Conservation (phyloP, 2,797 vertebrate species). For the Argyrosomus regius region DNA sequence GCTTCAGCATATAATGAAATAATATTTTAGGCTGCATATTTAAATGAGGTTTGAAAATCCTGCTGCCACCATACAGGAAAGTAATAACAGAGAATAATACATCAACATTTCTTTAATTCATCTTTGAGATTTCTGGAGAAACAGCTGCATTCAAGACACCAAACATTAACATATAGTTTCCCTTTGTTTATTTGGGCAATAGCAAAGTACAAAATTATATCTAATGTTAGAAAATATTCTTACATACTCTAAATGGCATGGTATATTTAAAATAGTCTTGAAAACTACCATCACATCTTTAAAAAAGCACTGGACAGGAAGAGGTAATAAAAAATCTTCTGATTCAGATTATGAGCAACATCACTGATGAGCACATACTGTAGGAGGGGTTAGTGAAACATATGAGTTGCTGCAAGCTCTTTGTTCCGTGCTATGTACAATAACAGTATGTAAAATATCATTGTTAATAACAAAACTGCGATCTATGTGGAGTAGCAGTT, state of each 20-base stretch:
- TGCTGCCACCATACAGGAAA: neutral
- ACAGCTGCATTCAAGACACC: constrained; percentile 31
- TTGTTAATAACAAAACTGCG: constrained; percentile 21
- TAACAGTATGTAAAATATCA: constrained; percentile 15
- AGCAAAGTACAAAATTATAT: constrained; percentile 57
- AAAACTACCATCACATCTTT: constrained; percentile 4
- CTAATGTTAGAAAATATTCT: constrained; percentile 52
- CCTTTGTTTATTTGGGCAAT: constrained; percentile 63
- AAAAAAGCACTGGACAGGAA: constrained; percentile 12
- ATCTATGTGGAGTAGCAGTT: constrained; percentile 5
- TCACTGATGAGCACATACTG: neutral
- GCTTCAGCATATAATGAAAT: no score
- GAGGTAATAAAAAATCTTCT: neutral
- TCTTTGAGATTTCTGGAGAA: neutral
- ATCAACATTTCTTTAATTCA: neutral
- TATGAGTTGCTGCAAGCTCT: constrained; percentile 22
- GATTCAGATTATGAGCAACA: neutral
- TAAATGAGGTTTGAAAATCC: neutral
- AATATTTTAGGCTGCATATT: no score
- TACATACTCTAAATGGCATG: constrained; percentile 11
- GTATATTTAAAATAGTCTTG: constrained; percentile 25
- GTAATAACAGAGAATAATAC: neutral
- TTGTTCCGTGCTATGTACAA: constrained; percentile 42
- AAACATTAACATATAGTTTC: constrained; percentile 9
- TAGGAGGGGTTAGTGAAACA: constrained; percentile 13